Conservation (phyloP, 1,140 invertebrate species). For the Capitella teleta region DNA sequence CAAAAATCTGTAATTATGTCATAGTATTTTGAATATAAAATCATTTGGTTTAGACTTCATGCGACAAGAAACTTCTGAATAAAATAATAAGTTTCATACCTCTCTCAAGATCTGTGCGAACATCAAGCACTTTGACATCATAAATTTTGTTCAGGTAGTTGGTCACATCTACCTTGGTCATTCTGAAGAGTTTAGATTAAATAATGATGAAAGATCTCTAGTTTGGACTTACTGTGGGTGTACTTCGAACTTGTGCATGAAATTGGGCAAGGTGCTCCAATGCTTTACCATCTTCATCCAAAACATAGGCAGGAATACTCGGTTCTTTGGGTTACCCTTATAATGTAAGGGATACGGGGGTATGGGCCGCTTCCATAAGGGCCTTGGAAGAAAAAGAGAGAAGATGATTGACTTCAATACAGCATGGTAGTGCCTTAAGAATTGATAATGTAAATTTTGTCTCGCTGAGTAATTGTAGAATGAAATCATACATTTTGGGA, state of each 20-base stretch:
- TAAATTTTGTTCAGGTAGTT: slow-evolving; percentile 95
- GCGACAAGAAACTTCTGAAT: no score
- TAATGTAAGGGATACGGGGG: slow-evolving; percentile 69
- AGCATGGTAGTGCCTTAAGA: no score
- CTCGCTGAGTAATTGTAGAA: no score
- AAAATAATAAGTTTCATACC: no score
- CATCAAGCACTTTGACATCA: slow-evolving; percentile 60
- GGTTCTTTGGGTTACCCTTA: slow-evolving; percentile 74
- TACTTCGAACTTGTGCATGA: slow-evolving; percentile 67
- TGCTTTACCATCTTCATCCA: slow-evolving; percentile 81
- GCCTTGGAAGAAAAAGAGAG: slow-evolving; percentile 4
- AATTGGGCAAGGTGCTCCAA: slow-evolving; percentile 53
- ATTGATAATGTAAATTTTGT: no score
- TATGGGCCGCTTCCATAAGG: slow-evolving; percentile 26
- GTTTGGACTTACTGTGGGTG: slow-evolving; percentile 52
- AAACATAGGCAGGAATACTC: slow-evolving; percentile 84
- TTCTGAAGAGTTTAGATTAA: slow-evolving; percentile 41
- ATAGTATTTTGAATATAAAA: no score
- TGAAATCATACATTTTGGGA: no score
- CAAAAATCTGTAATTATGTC: no score
- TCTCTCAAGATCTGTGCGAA: slow-evolving; percentile 41
- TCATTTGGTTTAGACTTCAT: no score
- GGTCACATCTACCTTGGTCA: slow-evolving; percentile 73
- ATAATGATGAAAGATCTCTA: background rate
- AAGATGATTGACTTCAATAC: no score